Conservation (phyloP, 2,888 invertebrate species). For the Ashinkailepas kermadecensis region DNA sequence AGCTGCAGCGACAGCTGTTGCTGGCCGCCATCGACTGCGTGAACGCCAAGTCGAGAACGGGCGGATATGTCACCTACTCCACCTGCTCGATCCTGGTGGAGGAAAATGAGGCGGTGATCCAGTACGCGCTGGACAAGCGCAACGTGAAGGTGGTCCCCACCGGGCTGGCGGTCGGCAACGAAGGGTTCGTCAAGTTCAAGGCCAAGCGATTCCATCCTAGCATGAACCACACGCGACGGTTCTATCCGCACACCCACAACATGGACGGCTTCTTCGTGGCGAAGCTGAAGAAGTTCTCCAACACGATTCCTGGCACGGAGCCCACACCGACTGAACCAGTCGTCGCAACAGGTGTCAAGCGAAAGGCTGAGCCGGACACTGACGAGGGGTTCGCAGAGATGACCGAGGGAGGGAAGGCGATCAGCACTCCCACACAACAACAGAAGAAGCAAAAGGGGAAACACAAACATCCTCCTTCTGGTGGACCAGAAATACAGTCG, state of each 20-base stretch:
- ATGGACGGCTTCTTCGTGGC: constrained; percentile 99
- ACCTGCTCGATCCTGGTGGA: constrained; percentile 94
- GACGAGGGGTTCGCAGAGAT: constrained; percentile 30
- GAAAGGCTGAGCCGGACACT: constrained; percentile 24
- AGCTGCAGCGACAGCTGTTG: constrained; percentile 83
- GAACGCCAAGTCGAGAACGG: constrained; percentile 81
- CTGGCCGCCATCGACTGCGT: constrained; percentile 94
- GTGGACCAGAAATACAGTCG: no score
- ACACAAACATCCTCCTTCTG: not conserved
- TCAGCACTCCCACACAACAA: not conserved
- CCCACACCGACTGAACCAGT: not conserved
- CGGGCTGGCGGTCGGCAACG: constrained; percentile 88
- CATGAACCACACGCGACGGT: constrained; percentile 75
- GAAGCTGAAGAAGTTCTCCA: constrained; percentile 92
- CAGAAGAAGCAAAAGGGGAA: not conserved
- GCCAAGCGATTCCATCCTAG: constrained; percentile 73
- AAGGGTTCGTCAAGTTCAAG: constrained; percentile 84
- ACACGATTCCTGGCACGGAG: constrained; percentile 50
- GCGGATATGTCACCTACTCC: constrained; percentile 95
- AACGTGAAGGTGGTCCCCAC: constrained; percentile 85
- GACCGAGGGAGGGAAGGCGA: constrained; percentile 11
- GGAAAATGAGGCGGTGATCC: constrained; percentile 96
- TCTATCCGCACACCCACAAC: constrained; percentile 97
- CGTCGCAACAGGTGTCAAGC: not conserved
- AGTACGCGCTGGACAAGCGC: constrained; percentile 87